phyloP scores from a whole-genome alignment of 2,113 vertebrate species.

The Otis tarda region DNA sequence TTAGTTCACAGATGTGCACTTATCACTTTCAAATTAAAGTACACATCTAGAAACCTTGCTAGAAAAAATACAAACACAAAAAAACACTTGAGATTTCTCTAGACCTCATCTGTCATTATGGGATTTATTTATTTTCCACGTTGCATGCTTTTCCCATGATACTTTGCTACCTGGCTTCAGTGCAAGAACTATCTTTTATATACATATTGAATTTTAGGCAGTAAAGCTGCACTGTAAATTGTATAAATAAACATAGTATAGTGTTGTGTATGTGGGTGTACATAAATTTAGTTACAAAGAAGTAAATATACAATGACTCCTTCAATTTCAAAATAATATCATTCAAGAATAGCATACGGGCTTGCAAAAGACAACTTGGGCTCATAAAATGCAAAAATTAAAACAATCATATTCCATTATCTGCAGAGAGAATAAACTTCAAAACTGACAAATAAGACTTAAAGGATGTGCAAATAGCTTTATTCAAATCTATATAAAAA shows the following conservation, averaged over 20 bases:
- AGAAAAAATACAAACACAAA: neutral
- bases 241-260: neutral
- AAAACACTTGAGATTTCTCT: neutral
- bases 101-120: neutral
- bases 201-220: rapidly evolving
- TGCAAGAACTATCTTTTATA: neutral
- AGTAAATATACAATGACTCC: neutral
- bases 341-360: neutral
- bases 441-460: neutral
- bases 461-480: neutral
- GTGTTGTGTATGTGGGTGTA: neutral
- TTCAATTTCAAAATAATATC: neutral
- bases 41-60: no score
- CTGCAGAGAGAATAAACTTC: neutral
- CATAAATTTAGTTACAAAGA: neutral
- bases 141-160: neutral
- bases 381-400: neutral
- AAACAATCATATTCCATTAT: neutral
- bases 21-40: neutral
- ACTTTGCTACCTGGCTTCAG: neutral
- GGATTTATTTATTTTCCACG: neutral
- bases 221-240: neutral
- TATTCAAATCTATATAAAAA: neutral
- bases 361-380: neutral
- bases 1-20: neutral